Base-by-base conservation (phyloP, 2,888 invertebrate genomes). In the Limnephilus auricula region DNA sequence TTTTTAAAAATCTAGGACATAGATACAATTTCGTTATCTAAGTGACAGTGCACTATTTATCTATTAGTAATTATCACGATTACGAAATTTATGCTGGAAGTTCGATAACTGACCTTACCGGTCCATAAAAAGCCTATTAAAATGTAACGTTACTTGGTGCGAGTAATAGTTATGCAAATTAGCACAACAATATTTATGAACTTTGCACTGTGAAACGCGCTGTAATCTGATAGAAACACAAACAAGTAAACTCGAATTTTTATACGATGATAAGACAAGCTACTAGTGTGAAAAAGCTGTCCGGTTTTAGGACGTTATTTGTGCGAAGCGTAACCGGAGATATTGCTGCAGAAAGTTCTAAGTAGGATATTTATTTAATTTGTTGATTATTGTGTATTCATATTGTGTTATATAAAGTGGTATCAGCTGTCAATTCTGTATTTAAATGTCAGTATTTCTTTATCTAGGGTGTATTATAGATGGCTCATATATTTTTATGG, bases 241-340 rank as follows among this genome's bases (percentile, higher is more conserved):
- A 65, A 65, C 25, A 25, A n/a, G 65, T 65, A 65, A 65, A 65
- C 25, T 65, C 25, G n/a, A n/a, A 65, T 65, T 65, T 65, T 65
- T 25, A 9, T 65, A 65, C 85, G 5, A 88, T 88, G 87, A 88
- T 88, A 88, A 88, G 87, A 78, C 65, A 40, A 12, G 10, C 18
- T 34, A 87, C 15, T 32, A 10, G 18, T 37, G 5, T 79, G 18
- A 88, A 88, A 32, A 88, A 88, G 79, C 25, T 88, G 87, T n/a
- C 37, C 1, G 25, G 25, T 88, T 79, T 78, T 78, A 12, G 25
- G n/a, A 65, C 34, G 25, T 37, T 78, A 88, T 79, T 88, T 25
- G 87, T 79, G 25, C 87, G 87, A n/a, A 34, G 34, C 34, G 50
- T 45, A 6, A 31, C 86, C 18, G 65, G 65, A 65, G 65, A 45